Evolutionary conservation across 1,140 invertebrate species (phyloP), one percentile per base, ranked within the genome.

Genomic region (Bombus sibiricus): DNA sequence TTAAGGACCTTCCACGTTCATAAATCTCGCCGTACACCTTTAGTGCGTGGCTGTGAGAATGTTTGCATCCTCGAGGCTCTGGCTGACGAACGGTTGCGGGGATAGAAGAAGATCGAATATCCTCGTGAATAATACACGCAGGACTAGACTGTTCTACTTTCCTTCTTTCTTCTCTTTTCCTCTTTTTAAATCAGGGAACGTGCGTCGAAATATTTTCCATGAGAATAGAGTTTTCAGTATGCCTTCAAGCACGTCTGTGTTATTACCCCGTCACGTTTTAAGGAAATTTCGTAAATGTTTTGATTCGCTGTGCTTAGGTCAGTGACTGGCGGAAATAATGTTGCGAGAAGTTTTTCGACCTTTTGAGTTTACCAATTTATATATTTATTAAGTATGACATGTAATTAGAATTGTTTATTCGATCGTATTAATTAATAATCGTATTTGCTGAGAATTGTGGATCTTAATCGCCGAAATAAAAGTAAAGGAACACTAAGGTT

Each of bases 1-100:
- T 90, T 88, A 89, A 85, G 78, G 73, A 87, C 66, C 72, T 62
- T 53, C 53, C 47, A 34, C 43, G 71, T 39, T n/a, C 88, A 85
- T 90, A 90, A 89, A 90, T 90, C 79, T 90, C 32, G 34, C 39
- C 15, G 8, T 64, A 39, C 32, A 68, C 43, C 43, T 3, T 18
- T 77, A 37, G 57, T 47, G 66, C 41, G 68, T 32, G 57, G 59
- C 74, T 47, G 80, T 22, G 47, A 53, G 47, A 53, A 53, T 2
- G 47, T 83, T 90, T 72, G 85, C 71, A 88, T 80, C 41, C 57
- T 41, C 3, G 37, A 47, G 62, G 25, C 4, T 25, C 34, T 3
- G 64, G 69, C 53, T 25, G 25, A 18, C 22, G 62, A 69, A 62
- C 8, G 41, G n/a, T n/a, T 6, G 18, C 13, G 22, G 32, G 4